Base-by-base conservation (phyloP, 2,888 invertebrate genomes). In the Dusona sp. region DNA sequence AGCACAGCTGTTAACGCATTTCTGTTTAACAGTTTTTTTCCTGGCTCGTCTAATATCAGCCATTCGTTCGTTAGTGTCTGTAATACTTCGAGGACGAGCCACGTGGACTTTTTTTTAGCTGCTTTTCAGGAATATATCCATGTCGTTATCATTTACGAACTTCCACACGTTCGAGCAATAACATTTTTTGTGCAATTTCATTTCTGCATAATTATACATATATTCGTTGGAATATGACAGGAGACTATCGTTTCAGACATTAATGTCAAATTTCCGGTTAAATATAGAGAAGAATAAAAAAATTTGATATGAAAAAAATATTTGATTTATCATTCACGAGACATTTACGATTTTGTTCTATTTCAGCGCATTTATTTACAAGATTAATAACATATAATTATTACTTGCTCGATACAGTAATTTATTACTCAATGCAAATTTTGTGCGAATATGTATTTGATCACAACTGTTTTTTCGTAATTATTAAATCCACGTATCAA, bases 1-100 rank as follows among this genome's bases (percentile, higher is more conserved):
- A 25, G 22, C 22, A 36, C 68, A 38, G 54, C 36, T 36, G 16
- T 22, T 68, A 13, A 25, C 51, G 61, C 54, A 36, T 45, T 57
- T 65, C 64, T 19, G 11, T 75, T 16, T 11, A 16, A 29, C 36
- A 38, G 13, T 83, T 61, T 48, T 74, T 79, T 16, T 65, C 22
- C 33, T 33, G 11, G n/a, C 65, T 51, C 36, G 29, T 51, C 25
- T 36, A 25, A 72, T 38, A 42, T 29, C 57, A 54, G 25, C 29
- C 11, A 33, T 72, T 25, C 9, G 25, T 61, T 29, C 45, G n/a
- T 75, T 29, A 67, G 16, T 51, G n/a, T 74, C n/a, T 16, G 64
- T 48, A n/a, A n/a, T 19, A 13, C 64, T 7, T 64, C 64, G 29
- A 29, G 29, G 33, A 64, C 64, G 33, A 33, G 19, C 13, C 48